Evolutionary conservation across 2,888 invertebrate species (phyloP).

Genomic region (Scaptomyza caliginosa): DNA sequence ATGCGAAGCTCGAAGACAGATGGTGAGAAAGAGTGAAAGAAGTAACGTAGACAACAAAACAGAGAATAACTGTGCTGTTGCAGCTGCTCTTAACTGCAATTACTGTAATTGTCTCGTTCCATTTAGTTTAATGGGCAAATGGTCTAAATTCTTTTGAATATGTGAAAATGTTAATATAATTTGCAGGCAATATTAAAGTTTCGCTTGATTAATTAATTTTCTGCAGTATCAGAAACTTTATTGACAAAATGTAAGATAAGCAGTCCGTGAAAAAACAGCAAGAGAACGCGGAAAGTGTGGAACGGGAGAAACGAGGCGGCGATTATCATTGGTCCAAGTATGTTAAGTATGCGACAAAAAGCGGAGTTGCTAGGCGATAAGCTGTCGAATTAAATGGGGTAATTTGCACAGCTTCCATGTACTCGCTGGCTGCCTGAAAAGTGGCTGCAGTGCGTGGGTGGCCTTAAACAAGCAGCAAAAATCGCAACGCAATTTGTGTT

Average conservation of each 20-base stretch:
- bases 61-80: not conserved
- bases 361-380: constrained; percentile 23
- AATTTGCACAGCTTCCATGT: constrained; percentile 19
- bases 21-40: not conserved
- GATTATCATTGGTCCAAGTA: constrained; percentile 17
- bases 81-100: not conserved
- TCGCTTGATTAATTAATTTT: not conserved
- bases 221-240: not conserved
- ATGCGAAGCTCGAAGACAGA: too few species aligned
- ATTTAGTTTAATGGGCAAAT: not conserved
- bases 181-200: not conserved
- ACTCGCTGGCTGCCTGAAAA: not conserved
- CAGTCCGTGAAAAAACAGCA: not conserved
- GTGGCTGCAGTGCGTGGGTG: too few species aligned
- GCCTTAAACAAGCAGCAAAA: not conserved
- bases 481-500: constrained; percentile 12
- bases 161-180: too few species aligned
- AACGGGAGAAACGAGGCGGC: not conserved
- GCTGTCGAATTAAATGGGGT: constrained; percentile 35
- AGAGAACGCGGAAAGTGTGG: not conserved
- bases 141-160: too few species aligned
- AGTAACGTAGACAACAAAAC: not conserved
- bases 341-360: constrained; percentile 19
- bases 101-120: not conserved
- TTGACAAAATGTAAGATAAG: not conserved